These are phyloP conservation scores for Stenotaenia linearis DNA, from an alignment of 2,888 invertebrate species.

Conservation along the genomic window DNA sequence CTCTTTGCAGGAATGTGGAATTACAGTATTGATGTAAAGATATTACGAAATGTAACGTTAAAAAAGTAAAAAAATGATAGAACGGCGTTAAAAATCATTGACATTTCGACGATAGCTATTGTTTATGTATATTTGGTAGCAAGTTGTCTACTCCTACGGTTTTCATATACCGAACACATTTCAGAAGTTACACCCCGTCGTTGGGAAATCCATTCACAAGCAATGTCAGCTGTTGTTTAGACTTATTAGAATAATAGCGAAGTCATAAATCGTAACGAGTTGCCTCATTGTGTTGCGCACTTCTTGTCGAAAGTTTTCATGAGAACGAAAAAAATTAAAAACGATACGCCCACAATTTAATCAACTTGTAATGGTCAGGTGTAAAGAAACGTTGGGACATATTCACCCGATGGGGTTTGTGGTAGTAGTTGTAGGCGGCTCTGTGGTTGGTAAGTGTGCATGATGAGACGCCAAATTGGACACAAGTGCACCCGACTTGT, in stretches of 20 bases:
- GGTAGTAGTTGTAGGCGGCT: slow-evolving; percentile 7
- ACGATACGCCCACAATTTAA: neutral
- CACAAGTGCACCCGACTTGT: slow-evolving; percentile 21
- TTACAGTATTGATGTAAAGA: no score
- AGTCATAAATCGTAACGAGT: neutral
- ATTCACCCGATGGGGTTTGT: slow-evolving; percentile 4
- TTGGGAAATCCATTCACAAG: neutral
- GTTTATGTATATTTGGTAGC: neutral
- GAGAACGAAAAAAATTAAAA: neutral
- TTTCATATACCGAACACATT: neutral
- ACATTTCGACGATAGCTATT: neutral
- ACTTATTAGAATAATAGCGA: neutral
- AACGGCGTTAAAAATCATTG: neutral
- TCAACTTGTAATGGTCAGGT: slow-evolving; percentile 8
- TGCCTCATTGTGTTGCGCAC: neutral
- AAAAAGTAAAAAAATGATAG: no score
- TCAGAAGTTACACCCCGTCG: neutral
- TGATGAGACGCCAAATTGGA: slow-evolving; percentile 26
- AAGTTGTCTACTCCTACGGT: neutral
- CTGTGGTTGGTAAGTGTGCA: slow-evolving; percentile 26
- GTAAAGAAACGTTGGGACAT: neutral
- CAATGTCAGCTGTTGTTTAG: neutral
- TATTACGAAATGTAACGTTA: no score
- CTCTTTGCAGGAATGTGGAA: no score
- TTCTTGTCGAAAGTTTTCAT: neutral